Base-by-base conservation (phyloP, 1,140 invertebrate species). In the Dolichoris vasculosae region DNA sequence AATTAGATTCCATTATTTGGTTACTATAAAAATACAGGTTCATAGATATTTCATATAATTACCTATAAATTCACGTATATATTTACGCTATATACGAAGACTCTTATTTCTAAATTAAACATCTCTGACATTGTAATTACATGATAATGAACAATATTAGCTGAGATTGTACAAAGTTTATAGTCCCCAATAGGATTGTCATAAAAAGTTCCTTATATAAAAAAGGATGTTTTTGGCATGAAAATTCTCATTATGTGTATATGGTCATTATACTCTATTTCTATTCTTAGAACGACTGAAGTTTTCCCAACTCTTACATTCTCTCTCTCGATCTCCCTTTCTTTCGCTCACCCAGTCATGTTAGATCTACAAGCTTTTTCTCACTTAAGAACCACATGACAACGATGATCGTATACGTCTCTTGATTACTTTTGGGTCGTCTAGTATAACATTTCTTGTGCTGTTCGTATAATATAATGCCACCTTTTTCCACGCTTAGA, bases 231-330 rank as follows among this genome's bases (percentile, higher is more conserved):
- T 69, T 78, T 83, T 84, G 76, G 84, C 35, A 82, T 76, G 67
- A 69, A 86, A 79, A 83, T 83, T 48, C 80, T 82, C 85, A 71
- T 76, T 43, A 80, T 73, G 55, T 75, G 64, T 71, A 82, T 55
- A 86, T 87, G 87, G 84, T 87, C 87, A 87, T 87, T 87, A 84
- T 87, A 87, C 87, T 86, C 84, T 86, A 87, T 81, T 87, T 87
- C 87, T 87, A 87, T 87, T 87, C 87, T 87, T 87, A 87, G 85
- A 86, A 83, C 64, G 73, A 86, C 86, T 84, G 83, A 82, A 82
- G 86, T 87, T 78, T 30, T 32, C 35, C 79, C 30, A 17, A 15
- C 23, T 79, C 43, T 43, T n/a, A 55, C 76, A 43, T 32, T 67
- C 17, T 77, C 82, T 48, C 82, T 46, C 17, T 75, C 73, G 4